Base-by-base conservation (phyloP, 2,797 vertebrate species). In the Xiphorhynchus erythropygius region DNA sequence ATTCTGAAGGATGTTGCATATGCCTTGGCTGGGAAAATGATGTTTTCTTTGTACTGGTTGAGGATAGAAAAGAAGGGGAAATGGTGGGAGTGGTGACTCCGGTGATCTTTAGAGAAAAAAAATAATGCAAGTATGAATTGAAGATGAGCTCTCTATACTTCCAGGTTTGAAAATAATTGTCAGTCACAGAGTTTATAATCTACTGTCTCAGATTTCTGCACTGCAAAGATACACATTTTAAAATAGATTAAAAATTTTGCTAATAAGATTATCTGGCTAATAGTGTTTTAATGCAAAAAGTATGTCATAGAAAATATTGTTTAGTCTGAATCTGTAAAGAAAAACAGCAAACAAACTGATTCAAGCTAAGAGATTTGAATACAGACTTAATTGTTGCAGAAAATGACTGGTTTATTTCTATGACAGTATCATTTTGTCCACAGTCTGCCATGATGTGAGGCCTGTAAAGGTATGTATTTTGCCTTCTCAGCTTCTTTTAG, bases 91-190 rank as follows among this genome's bases (percentile, higher is more conserved):
- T 35, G 22, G 75, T 78, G 84, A 65, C 47, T 89, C 2, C 6
- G 13, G 24, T 87, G 56, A 63, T 93, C 89, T 76, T 89, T n/a
- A 92, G 53, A 68, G 49, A 22, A 92, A 91, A 92, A 82, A 91
- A 55, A 30, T 7, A 75, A 78, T 24, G 49, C 69, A 70, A 71
- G 64, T 81, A 42, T 25, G 37, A 84, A 62, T 27, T 76, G 59
- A 75, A 84, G 49, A 77, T 33, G 42, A 89, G 56, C 25, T 93
- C 18, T 6, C 2, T 62, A 25, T 71, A 81, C 13, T 88, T 87
- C 27, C 42, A 59, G 44, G 10, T 88, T 30, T 84, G 75, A 88
- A 92, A 92, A 19, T 53, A 76, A 89, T 68, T 62, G 90, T 60
- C 42, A 88, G 28, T 57, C 46, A 75, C 18, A 62, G 65, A 49